Evolutionary conservation across 23 tunicate genomes (phyloP), one percentile per base, ranked within the genome.

Genomic region (Trididemnum clinides): DNA sequence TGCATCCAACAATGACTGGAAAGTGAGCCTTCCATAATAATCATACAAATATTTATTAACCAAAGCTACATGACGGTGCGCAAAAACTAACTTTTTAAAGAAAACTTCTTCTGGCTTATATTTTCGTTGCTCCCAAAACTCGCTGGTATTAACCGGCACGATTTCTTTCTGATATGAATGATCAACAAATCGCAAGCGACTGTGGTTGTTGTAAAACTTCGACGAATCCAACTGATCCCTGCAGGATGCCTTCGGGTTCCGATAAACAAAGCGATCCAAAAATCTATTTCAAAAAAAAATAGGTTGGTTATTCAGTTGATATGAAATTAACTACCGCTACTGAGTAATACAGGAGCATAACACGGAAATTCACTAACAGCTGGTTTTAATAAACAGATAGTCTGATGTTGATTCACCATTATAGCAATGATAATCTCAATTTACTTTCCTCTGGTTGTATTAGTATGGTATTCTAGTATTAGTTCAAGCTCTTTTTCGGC

Each of bases 251-350:
- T 92, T 92, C 22, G 97, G 97, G 50, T 93, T 93, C n/a, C 98
- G 92, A 76, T 93, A 93, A 28, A 88, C 92, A 80, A 93, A 93
- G 21, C 88, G 84, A 49, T 93, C 98, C 59, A 93, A 66, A 80
- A 93, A 93, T 72, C 97, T 92, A 31, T 44, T 15, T 44, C 15
- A 7, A 44, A 44, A 44, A 15, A 15, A 44, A 44, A 44, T 44
- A 44, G 10, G 54, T 44, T 44, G 15, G 15, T 44, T 44, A 7
- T 44, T 44, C 10, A 44, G 15, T 15, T 44, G 12, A 44, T 44
- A 15, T 44, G 15, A 15, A 44, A 44, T n/a, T n/a, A n/a, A n/a
- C n/a, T n/a, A n/a, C n/a, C n/a, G n/a, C n/a, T n/a, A n/a, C n/a
- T n/a, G n/a, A n/a, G n/a, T n/a, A n/a, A n/a, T n/a, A n/a, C n/a